Percentiles rank a stretch among this genome's conserved stretches.
Conservation (phyloP, 2,113 vertebrate species). For the Eolophus roseicapilla region DNA sequence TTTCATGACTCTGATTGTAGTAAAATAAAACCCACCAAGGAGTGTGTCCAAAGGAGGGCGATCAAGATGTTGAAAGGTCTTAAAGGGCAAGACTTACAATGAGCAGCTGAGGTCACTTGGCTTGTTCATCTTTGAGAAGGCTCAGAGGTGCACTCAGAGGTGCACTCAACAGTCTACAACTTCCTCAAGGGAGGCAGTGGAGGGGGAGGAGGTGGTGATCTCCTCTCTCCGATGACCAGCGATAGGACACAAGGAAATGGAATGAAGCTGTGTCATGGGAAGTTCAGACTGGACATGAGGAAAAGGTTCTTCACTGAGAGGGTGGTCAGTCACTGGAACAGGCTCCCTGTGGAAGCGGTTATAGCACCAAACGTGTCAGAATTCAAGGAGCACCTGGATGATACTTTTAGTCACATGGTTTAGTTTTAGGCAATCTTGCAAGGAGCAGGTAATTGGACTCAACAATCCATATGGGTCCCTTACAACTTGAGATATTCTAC, state of each 20-base stretch:
- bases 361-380: not conserved
- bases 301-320: not conserved
- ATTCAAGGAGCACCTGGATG: not conserved
- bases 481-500: not conserved
- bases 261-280: not conserved
- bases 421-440: not conserved
- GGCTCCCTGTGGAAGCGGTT: fast-evolving
- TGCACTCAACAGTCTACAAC: not conserved
- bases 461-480: not conserved
- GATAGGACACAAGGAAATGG: not conserved
- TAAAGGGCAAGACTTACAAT: not conserved
- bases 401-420: not conserved
- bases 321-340: not conserved
- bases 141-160: not conserved
- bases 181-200: not conserved
- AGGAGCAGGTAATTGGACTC: not conserved
- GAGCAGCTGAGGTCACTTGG: not conserved
- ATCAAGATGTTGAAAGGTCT: not conserved
- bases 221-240: not conserved
- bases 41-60: not conserved
- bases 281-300: not conserved
- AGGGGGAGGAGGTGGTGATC: not conserved
- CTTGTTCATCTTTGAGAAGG: not conserved
- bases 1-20: not conserved
- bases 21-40: not conserved